Evolutionary conservation across 30 jellyfish, hydroid and myxozoan genomes (phyloP), one percentile per base, ranked within the genome.

Genomic region (Chrysaora quinquecirrha): DNA sequence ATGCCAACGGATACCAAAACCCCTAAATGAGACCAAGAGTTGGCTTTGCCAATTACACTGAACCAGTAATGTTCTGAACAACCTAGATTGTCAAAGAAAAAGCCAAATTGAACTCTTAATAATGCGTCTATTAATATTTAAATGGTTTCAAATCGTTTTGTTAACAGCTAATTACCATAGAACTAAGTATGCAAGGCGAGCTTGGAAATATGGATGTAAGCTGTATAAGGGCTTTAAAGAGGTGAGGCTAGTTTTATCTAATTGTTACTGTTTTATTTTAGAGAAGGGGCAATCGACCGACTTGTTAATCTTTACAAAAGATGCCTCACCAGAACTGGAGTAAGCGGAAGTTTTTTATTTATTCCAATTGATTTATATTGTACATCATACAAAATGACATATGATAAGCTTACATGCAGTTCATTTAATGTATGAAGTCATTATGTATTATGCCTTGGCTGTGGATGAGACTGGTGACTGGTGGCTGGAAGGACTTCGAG

Each of bases 271-370:
- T 48, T 28, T 32, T 69, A 4, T 82, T 58, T 38, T 86, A 91
- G 98, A 73, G 98, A 91, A 73, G 98, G 98, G 30, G 98, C 98
- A 0, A 91, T 91, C 47, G 98, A 91, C 50, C 90, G 96, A 4
- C 91, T 91, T 33, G 82, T 91, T 27, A 79, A 85, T 34, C 81
- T 91, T 64, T 91, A 91, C 96, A 91, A 91, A 61, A 87, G 87
- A 21, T 83, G 86, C 52, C 30, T 91, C 25, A 89, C 85, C 3
- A 75, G 88, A 80, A 48, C 90, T 65, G 98, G 98, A 20, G 98
- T 91, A 85, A 73, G 98, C n/a, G 19, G 48, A 3, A 1, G n/a
- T 22, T 31, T 22, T 16, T 20, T 30, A 23, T 16, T 24, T 69
- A 2, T 31, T 69, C 32, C 2, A 74, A 27, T 48, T 11, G 33